Evolutionary conservation across 2,888 invertebrate genomes (phyloP).

Genomic region (Hylaea fasciaria): DNA sequence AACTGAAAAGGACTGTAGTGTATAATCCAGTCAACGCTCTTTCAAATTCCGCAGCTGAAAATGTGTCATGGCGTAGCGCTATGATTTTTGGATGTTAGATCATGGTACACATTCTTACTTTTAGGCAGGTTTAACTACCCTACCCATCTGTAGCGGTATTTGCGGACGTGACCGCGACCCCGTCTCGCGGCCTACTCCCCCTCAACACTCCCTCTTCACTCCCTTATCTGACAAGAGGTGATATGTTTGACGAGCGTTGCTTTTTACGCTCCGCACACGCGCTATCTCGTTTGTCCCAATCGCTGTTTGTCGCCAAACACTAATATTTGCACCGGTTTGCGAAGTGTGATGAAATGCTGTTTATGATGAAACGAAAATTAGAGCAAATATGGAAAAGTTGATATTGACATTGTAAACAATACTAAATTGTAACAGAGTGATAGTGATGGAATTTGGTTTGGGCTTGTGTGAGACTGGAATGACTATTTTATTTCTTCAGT

Average conservation of each 20-base stretch:
- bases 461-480: no score
- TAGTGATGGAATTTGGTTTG: no score
- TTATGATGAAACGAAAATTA: not conserved
- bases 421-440: not conserved
- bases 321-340: constrained; percentile 46
- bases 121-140: no score
- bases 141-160: no score
- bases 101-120: no score
- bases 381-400: not conserved
- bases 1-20: no score
- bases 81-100: no score
- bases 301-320: constrained; percentile 36
- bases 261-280: constrained; percentile 20
- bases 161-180: constrained; percentile 5
- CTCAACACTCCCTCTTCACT: not conserved
- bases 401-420: not conserved
- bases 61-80: no score
- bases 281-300: constrained; percentile 15
- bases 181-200: constrained; percentile 6
- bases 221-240: constrained; percentile 17
- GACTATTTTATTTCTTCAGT: no score
- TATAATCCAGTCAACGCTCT: no score
- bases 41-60: no score
- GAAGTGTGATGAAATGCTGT: constrained; percentile 21
- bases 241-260: constrained; percentile 19